These are phyloP conservation scores for Serinus canaria DNA, from an alignment of 2,113 vertebrate species.

Conservation along the genomic window DNA sequence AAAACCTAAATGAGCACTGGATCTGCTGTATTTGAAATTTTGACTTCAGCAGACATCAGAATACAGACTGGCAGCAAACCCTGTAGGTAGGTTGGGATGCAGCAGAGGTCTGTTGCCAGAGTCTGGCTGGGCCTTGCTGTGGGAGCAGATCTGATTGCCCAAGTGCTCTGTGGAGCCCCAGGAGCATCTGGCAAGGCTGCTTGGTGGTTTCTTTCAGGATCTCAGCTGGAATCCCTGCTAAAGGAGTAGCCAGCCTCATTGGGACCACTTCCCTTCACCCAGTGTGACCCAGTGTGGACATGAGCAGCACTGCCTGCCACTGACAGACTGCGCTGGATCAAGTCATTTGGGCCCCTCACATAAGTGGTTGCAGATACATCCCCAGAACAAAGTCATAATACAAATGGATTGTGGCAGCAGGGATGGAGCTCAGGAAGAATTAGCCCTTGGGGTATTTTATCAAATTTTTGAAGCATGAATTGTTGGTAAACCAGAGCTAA, in stretches of 20 bases:
- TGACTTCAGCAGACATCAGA: background rate
- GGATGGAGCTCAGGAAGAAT: background rate
- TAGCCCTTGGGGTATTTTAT: conserved; percentile 30
- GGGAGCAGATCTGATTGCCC: background rate
- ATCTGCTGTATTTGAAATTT: background rate
- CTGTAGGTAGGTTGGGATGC: background rate
- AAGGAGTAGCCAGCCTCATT: background rate
- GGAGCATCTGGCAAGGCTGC: background rate
- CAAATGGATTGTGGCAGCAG: conserved; percentile 5
- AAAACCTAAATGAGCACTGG: background rate
- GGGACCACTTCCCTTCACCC: accelerated
- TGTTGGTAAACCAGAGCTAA: conserved; percentile 17
- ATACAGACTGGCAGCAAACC: background rate
- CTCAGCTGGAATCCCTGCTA: background rate
- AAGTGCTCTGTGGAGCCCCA: background rate
- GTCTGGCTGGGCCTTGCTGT: background rate
- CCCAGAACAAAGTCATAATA: background rate
- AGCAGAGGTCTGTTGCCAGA: background rate
- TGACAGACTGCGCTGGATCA: background rate
- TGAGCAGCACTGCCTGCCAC: background rate
- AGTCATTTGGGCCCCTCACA: background rate
- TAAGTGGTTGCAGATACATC: background rate
- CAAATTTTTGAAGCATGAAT: conserved; percentile 13
- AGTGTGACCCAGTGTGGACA: accelerated
- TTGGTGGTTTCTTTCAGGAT: background rate